Base-by-base conservation (phyloP, 2,888 invertebrate genomes). In the Ennomos erosarius region DNA sequence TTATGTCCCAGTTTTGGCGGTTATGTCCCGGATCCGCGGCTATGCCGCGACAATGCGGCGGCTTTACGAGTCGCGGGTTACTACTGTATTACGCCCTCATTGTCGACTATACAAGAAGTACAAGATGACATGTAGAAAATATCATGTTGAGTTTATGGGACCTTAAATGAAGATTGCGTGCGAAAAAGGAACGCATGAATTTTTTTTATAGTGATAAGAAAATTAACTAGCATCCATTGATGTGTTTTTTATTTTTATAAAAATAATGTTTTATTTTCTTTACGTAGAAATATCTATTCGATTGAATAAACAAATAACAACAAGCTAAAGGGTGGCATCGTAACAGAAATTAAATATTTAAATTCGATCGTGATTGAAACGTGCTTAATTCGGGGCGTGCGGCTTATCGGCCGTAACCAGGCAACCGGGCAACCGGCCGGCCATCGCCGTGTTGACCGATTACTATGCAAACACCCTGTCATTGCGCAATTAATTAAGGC, bases 61-160 rank as follows among this genome's bases (percentile, higher is more conserved):
- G 13, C 38, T 53, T 58, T 58, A 58, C 58, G 58, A 58, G 50
- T n/a, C 38, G 49, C 38, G 46, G 34, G 47, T 42, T 52, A 34
- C 34, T 16, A 40, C 16, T 38, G 38, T 37, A 35, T 26, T 26
- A 13, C 48, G 48, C 43, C 52, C 34, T 13, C 52, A 16, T 58
- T 52, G 47, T 58, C 48, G 16, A 16, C 47, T 37, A 13, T 33
- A 40, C 49, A 43, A 34, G 47, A 47, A 16, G 47, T 35, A 49
- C 34, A 46, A n/a, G 46, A 50, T 36, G 39, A 13, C 46, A 16
- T 33, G 51, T 45, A 42, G 37, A 42, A 42, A 34, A 26, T 34
- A 47, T 57, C 43, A 51, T 42, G 11, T 46, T 37, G 37, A 45
- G n/a, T 52, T 58, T 52, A 58, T 35, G 42, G 39, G 33, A 36